Evolutionary conservation across 2,113 vertebrate genomes (phyloP).

Genomic region (Callipepla californica): DNA sequence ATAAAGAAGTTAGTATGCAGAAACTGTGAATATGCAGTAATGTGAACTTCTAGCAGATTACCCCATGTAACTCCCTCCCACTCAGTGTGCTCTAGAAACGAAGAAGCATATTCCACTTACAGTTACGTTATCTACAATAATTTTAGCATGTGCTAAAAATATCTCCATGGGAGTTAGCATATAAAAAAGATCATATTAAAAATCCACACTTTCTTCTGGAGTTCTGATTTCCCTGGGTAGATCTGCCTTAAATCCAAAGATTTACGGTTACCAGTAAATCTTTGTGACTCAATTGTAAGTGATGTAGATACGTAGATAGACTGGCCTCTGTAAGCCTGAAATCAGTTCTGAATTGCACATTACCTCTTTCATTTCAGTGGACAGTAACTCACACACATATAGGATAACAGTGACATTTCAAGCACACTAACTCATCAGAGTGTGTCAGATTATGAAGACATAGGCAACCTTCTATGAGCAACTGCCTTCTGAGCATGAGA

Average conservation of each 20-base stretch:
- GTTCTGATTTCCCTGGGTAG: slow-evolving; percentile 1
- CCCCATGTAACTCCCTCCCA: neutral
- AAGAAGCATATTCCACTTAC: slow-evolving; percentile 11
- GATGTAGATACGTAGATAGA: neutral
- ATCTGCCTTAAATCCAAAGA: neutral
- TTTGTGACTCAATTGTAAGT: neutral
- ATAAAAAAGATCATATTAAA: slow-evolving; percentile 12
- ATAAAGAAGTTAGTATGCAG: slow-evolving; percentile 29
- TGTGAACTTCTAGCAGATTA: slow-evolving; percentile 18
- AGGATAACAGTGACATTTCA: neutral
- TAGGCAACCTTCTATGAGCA: neutral
- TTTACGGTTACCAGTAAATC: neutral
- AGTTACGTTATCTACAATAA: slow-evolving; percentile 4
- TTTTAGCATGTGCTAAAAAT: slow-evolving; percentile 34
- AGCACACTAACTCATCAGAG: neutral
- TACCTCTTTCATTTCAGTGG: neutral
- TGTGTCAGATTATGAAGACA: neutral
- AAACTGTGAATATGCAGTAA: slow-evolving; percentile 31
- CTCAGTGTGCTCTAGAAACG: neutral
- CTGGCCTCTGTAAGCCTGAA: neutral
- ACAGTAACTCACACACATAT: neutral
- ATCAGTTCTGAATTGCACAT: neutral
- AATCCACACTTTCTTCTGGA: slow-evolving; percentile 32
- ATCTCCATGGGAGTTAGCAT: neutral
- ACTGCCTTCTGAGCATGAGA: neutral